Base-by-base conservation (phyloP, 2,797 vertebrate species). In the Bufotes viridis region DNA sequence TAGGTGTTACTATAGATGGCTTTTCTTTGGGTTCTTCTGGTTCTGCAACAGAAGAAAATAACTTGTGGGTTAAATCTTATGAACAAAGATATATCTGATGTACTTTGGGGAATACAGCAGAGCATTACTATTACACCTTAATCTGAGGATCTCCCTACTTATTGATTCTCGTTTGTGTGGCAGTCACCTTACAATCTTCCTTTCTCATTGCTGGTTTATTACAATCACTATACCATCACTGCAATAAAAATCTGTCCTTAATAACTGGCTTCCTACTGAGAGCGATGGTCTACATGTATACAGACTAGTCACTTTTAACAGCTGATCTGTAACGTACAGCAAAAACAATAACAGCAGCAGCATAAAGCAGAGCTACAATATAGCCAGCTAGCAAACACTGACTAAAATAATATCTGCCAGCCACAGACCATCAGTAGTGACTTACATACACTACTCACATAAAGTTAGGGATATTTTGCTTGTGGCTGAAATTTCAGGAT, bases 31-130 rank as follows among this genome's bases (percentile, higher is more conserved):
- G 29, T 79, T 15, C 18, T 12, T 78, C 55, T 3, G 18, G 12
- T 84, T 79, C 87, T 84, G 58, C 6, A 78, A 87, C 1, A 81
- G 55, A 42, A 67, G 20, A 78, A 14, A 10, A 49, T 8, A 51
- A n/a, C 0, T 51, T 13, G 11, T 53, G 5, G 22, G 3, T 75
- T 75, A 75, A 53, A 24, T 24, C 5, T 2, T 55, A 78, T 74
- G 18, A 74, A 22, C 42, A 74, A n/a, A 78, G 49, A 24, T 55
- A 14, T 14, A 1, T 51, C 0, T 78, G 4, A 78, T 24, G 55
- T 20, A 1, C 53, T 17, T 29, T 70, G 5, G 4, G 0, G 11
- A 67, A 12, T 67, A 26, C n/a, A 26, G 2, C 1, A 24, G 2
- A 26, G 13, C 12, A 26, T 67, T 0, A 57, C 14, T 57, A 57